Percentiles rank a stretch among this genome's conserved stretches.
Conservation (phyloP, 2,797 vertebrate genomes). For the Mormyrops attenuatus region DNA sequence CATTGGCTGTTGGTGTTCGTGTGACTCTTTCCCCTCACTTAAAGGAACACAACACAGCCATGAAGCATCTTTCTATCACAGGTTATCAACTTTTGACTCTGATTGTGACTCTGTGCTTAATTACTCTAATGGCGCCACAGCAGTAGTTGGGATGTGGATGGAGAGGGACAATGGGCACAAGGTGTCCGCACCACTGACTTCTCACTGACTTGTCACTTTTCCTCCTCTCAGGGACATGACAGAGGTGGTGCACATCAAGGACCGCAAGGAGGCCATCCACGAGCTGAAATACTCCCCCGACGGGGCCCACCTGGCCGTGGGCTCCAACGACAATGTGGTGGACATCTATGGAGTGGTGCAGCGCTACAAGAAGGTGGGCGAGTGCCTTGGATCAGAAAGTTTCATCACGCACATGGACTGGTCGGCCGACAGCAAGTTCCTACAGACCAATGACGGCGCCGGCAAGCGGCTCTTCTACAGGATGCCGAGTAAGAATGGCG, state of each 20-base stretch:
- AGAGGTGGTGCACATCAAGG: slow-evolving; percentile 97
- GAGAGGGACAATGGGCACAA: neutral
- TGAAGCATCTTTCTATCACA: neutral
- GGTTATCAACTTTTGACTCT: neutral
- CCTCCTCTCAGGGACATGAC: slow-evolving; percentile 85
- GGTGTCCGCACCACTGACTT: neutral
- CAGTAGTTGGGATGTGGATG: neutral
- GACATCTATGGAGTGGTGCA: slow-evolving; percentile 93
- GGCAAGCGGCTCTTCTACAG: slow-evolving; percentile 87
- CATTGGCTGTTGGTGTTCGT: neutral
- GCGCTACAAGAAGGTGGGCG: slow-evolving; percentile 95
- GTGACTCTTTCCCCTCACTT: neutral
- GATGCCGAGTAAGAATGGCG: slow-evolving; percentile 80
- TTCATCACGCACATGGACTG: slow-evolving; percentile 99
- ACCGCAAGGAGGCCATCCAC: slow-evolving; percentile 96
- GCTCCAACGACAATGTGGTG: slow-evolving; percentile 91
- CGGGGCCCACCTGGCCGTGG: slow-evolving; percentile 86
- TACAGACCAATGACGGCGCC: slow-evolving; percentile 94
- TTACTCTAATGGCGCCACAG: neutral
- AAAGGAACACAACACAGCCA: neutral
- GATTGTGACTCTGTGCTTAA: neutral
- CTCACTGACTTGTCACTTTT: neutral
- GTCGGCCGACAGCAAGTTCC: slow-evolving; percentile 89
- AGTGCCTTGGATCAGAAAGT: slow-evolving; percentile 83
- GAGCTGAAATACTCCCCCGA: slow-evolving; percentile 97